Percentiles rank a stretch among this genome's conserved stretches.
These are phyloP conservation scores for Etia nguti DNA, from an alignment of 2,113 vertebrate genomes.

Conservation along the genomic window DNA sequence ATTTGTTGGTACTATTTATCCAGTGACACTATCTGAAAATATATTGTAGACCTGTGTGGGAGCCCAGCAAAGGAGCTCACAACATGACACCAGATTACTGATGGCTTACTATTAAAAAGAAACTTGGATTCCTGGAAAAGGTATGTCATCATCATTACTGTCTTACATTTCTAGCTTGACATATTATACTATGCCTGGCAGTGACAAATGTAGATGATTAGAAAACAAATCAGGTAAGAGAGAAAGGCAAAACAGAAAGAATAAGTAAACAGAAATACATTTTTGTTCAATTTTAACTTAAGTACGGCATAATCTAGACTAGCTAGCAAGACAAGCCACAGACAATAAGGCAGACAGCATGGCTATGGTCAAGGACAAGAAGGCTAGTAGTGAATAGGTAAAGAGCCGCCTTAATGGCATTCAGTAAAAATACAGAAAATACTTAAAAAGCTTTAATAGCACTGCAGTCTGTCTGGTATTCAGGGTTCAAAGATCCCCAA, in stretches of 20 bases:
- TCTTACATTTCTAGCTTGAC: not conserved
- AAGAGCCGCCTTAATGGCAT: not conserved
- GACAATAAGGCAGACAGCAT: not conserved
- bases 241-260: not conserved
- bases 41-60: not conserved
- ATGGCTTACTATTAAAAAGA: not conserved
- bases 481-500: not conserved
- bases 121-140: not conserved
- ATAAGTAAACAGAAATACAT: not conserved
- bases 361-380: constrained; percentile 14
- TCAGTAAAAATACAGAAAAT: not conserved
- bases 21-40: not conserved
- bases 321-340: not conserved
- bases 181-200: not conserved
- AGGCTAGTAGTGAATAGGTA: not conserved
- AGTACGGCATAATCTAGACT: not conserved
- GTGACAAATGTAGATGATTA: not conserved
- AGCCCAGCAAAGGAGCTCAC: not conserved
- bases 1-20: not conserved
- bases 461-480: not conserved
- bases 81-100: not conserved
- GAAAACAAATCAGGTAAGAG: not conserved
- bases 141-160: not conserved
- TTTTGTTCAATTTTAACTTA: not conserved
- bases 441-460: not conserved